phyloP scores from a whole-genome alignment of 2,113 vertebrate genomes.

The Corythornis madagascariensis region DNA sequence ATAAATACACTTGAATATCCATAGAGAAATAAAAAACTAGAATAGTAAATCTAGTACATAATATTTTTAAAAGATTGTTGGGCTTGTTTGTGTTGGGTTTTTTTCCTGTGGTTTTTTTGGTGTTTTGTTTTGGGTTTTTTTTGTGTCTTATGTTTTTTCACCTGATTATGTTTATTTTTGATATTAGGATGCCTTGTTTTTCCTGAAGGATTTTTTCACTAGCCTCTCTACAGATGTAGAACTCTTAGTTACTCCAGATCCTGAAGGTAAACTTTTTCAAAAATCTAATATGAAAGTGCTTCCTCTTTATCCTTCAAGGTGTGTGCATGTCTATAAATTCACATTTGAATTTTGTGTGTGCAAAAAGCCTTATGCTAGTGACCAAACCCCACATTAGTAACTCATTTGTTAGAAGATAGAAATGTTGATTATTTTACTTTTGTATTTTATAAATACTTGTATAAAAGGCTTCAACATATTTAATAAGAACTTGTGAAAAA shows the following conservation, averaged over 20 bases:
- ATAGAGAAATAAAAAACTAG: background rate
- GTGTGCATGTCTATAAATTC: background rate
- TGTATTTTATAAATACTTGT: background rate
- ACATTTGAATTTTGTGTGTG: background rate
- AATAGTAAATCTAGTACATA: background rate
- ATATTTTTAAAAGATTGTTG: background rate
- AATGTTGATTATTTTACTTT: background rate
- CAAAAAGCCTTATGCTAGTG: background rate
- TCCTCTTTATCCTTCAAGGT: background rate
- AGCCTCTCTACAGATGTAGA: constrained; percentile 94
- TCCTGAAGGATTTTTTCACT: constrained; percentile 96
- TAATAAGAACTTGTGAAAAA: background rate
- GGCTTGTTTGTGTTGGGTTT: no score
- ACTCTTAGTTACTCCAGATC: constrained; percentile 88
- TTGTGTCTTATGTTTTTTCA: background rate
- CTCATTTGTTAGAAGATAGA: background rate
- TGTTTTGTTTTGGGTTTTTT: background rate
- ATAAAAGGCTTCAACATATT: background rate
- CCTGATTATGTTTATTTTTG: background rate
- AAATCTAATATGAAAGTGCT: background rate
- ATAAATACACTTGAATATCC: background rate
- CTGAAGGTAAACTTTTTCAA: constrained; percentile 83
- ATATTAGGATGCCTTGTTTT: constrained; percentile 94
- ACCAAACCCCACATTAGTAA: background rate
- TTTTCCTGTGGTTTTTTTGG: no score